These are phyloP conservation scores for Leptothorax acervorum DNA, from an alignment of 2,888 invertebrate genomes.

Conservation along the genomic window DNA sequence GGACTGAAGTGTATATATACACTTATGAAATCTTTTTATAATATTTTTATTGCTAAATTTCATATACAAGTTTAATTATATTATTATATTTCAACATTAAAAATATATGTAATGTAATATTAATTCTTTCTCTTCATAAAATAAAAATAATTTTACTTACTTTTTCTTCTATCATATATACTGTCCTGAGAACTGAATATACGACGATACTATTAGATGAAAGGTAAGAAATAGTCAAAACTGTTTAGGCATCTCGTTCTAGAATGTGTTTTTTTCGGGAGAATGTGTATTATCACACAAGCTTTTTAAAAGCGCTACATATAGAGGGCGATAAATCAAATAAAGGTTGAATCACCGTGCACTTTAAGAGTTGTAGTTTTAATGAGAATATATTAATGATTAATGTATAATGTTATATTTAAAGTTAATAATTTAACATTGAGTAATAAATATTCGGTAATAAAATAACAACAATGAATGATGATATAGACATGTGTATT, in stretches of 20 bases:
- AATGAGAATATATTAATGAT: not conserved
- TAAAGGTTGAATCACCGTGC: not conserved
- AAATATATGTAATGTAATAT: not conserved
- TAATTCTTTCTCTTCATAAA: not conserved
- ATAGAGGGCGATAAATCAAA: not conserved
- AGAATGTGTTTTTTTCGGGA: slow-evolving; percentile 50
- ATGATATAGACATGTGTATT: not conserved
- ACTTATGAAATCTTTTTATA: not conserved
- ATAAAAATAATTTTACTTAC: not conserved
- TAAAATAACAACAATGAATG: not conserved
- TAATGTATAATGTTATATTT: not conserved
- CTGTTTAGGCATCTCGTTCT: slow-evolving; percentile 48
- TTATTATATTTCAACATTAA: not conserved
- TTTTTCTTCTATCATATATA: too few species aligned
- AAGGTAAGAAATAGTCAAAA: not conserved
- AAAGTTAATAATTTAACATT: slow-evolving; percentile 11
- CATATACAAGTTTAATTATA: not conserved
- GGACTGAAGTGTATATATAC: too few species aligned
- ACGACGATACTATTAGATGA: not conserved
- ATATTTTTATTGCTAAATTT: not conserved
- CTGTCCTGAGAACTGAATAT: not conserved
- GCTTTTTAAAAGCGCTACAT: slow-evolving; percentile 23
- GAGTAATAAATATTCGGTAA: not conserved
- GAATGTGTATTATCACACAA: slow-evolving; percentile 17
- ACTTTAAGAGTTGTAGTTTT: not conserved